Evolutionary conservation across 2,888 invertebrate species (phyloP).

Genomic region (Dasypolia templi): DNA sequence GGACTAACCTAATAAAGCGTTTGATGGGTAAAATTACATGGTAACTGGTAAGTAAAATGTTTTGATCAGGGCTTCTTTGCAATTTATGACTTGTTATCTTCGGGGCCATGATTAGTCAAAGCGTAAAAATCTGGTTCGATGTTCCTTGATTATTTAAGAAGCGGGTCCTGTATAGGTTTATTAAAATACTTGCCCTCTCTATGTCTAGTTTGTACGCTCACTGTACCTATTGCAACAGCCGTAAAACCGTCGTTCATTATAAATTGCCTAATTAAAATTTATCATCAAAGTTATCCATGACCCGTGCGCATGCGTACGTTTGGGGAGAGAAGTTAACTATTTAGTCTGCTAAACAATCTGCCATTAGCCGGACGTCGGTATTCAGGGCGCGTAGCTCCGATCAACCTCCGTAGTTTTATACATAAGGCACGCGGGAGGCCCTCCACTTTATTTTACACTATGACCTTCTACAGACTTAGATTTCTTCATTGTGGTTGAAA

Average conservation of each 20-base stretch:
- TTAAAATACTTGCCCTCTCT: not conserved
- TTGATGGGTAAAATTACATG: not conserved
- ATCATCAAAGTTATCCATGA: slow-evolving; percentile 60
- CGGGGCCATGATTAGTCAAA: not conserved
- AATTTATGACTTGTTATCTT: not conserved
- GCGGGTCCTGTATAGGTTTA: not conserved
- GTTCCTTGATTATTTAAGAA: not conserved
- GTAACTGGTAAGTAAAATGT: not conserved
- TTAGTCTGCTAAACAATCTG: slow-evolving; percentile 58
- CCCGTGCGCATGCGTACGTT: slow-evolving; percentile 40
- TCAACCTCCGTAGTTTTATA: slow-evolving; percentile 32
- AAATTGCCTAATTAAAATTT: slow-evolving; percentile 54
- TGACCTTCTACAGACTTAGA: slow-evolving; percentile 53
- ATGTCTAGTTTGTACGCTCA: not conserved
- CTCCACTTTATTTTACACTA: slow-evolving; percentile 53
- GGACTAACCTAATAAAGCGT: not conserved
- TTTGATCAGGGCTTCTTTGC: not conserved
- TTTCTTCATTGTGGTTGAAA: slow-evolving; percentile 56
- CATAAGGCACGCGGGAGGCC: slow-evolving; percentile 33
- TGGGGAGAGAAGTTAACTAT: slow-evolving; percentile 20
- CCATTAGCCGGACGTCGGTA: slow-evolving; percentile 58
- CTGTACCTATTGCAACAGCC: slow-evolving; percentile 12
- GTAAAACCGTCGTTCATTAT: slow-evolving; percentile 20
- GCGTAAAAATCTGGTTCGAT: not conserved
- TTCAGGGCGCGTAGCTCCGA: slow-evolving; percentile 68